Percentiles rank a stretch among this genome's conserved stretches.
Evolutionary conservation across 2,113 vertebrate genomes (phyloP).

Genomic region (Charadrius vociferus): DNA sequence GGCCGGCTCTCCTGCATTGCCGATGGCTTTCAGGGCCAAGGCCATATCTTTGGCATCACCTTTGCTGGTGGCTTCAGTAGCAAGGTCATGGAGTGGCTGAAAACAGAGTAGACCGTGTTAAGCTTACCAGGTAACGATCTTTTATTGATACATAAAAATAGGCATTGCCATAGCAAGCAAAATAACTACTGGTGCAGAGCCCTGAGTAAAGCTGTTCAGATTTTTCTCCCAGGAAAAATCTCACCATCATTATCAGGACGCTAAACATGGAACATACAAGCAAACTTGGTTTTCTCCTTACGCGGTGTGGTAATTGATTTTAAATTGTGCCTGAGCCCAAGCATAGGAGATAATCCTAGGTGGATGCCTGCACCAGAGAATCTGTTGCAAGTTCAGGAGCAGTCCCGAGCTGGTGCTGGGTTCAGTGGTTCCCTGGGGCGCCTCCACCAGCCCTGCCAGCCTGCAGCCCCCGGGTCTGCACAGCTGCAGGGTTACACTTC

Average conservation of each 20-base stretch:
- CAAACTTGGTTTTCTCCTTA: not conserved
- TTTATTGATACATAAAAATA: not conserved
- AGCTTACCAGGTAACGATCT: not conserved
- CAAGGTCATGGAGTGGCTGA: constrained; percentile 84
- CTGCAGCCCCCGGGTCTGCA: not conserved
- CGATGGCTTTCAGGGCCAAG: constrained; percentile 82
- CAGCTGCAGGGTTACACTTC: no score
- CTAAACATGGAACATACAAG: accelerated
- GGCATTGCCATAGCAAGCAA: not conserved
- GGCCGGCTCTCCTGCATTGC: constrained; percentile 84
- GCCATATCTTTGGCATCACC: constrained; percentile 70
- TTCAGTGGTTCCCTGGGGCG: not conserved
- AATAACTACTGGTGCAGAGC: not conserved
- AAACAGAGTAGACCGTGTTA: not conserved
- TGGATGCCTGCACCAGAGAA: not conserved
- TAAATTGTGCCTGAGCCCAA: not conserved
- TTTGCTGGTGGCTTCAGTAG: constrained; percentile 66
- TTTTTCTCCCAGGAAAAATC: not conserved
- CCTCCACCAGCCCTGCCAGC: not conserved
- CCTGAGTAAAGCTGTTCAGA: not conserved
- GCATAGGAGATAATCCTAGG: not conserved
- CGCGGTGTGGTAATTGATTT: not conserved
- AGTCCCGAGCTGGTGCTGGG: not conserved
- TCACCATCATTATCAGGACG: not conserved
- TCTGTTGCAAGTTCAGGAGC: not conserved